These are phyloP conservation scores for Brachionus manjavacas DNA, from an alignment of 1,140 invertebrate genomes.

Conservation along the genomic window DNA sequence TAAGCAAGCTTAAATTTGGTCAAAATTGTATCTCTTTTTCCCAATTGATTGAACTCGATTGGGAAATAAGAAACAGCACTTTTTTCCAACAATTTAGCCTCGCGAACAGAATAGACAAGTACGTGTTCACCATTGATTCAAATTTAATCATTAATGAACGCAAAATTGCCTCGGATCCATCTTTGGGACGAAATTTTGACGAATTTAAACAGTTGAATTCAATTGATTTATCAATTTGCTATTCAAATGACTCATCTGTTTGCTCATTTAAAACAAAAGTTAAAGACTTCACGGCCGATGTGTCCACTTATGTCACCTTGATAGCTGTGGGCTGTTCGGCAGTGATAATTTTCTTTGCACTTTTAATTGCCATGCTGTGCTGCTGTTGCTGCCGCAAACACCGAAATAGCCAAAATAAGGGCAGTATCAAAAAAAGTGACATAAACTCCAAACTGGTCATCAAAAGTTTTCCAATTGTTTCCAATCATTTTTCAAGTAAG, in stretches of 20 bases:
- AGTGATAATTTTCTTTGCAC: not conserved
- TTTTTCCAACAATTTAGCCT: not conserved
- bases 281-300: constrained; percentile 25
- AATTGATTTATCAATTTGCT: constrained; percentile 22
- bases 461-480: constrained; percentile 22
- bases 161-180: not conserved
- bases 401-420: constrained; percentile 9
- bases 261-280: constrained; percentile 16
- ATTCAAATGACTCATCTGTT: constrained; percentile 35
- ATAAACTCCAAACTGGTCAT: constrained; percentile 31
- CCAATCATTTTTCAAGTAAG: constrained; percentile 34
- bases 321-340: constrained; percentile 36
- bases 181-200: not conserved
- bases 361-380: constrained; percentile 17
- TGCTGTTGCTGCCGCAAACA: constrained; percentile 31
- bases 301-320: constrained; percentile 29
- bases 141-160: constrained; percentile 18
- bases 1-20: constrained; percentile 26
- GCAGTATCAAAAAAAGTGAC: not conserved
- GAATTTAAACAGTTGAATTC: constrained; percentile 27
- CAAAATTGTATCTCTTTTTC: constrained; percentile 38
- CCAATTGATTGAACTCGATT: constrained; percentile 23
- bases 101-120: not conserved
- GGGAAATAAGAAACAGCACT: constrained; percentile 12
- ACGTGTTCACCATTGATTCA: not conserved